Percentiles rank a stretch among this genome's conserved stretches.
These are phyloP conservation scores for Platycheirus albimanus DNA, from an alignment of 2,888 invertebrate genomes.

Conservation along the genomic window DNA sequence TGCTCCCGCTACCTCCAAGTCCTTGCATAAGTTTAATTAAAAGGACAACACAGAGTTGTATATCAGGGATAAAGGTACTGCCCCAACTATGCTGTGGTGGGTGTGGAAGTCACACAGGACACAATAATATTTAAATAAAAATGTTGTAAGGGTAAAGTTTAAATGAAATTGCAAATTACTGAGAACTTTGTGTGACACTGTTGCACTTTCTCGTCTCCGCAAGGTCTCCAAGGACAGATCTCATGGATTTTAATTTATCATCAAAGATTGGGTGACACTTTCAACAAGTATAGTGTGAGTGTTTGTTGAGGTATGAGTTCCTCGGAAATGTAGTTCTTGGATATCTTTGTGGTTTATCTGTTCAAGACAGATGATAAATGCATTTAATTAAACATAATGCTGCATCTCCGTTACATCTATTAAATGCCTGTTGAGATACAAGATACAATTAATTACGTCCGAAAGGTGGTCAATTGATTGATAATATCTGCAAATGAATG, in stretches of 20 bases:
- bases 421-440: slow-evolving; percentile 6
- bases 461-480: slow-evolving; percentile 20
- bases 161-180: slow-evolving; percentile 10
- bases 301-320: neutral
- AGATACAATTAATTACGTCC: neutral
- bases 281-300: neutral
- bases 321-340: no score
- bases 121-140: slow-evolving; percentile 18
- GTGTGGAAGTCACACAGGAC: slow-evolving; percentile 21
- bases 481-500: neutral
- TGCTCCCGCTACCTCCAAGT: no score
- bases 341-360: neutral
- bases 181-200: neutral
- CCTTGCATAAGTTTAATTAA: slow-evolving; percentile 23
- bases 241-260: slow-evolving; percentile 13
- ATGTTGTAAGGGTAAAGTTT: neutral
- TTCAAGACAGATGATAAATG: slow-evolving; percentile 21
- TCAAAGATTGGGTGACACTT: slow-evolving; percentile 21
- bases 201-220: neutral
- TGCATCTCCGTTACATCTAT: neutral
- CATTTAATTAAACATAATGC: neutral
- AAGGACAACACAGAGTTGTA: slow-evolving; percentile 10
- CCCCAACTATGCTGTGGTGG: neutral
- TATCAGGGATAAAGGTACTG: neutral
- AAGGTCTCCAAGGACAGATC: neutral